Conservation (phyloP, 2,888 invertebrate species). For the Habrosyne pyritoides region DNA sequence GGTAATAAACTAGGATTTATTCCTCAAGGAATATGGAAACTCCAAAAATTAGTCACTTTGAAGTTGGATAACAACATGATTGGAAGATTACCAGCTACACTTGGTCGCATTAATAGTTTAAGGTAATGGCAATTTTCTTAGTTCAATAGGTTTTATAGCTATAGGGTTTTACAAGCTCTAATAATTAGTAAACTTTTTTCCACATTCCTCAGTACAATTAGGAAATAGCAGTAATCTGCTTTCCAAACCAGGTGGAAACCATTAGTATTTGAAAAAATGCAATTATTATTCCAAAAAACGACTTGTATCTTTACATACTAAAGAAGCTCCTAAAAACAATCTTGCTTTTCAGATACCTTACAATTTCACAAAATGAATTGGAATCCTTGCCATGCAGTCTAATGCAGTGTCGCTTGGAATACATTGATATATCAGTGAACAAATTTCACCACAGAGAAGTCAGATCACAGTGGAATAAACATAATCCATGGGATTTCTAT, state of each 20-base stretch:
- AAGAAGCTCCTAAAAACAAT: neutral
- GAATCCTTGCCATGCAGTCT: slow-evolving; percentile 84
- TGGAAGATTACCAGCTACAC: slow-evolving; percentile 83
- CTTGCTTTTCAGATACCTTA: slow-evolving; percentile 75
- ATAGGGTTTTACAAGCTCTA: too few species aligned
- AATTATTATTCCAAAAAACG: too few species aligned
- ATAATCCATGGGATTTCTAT: slow-evolving; percentile 58
- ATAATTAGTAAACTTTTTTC: too few species aligned
- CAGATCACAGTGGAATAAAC: slow-evolving; percentile 6
- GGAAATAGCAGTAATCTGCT: too few species aligned
- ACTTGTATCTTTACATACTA: slow-evolving; percentile 5
- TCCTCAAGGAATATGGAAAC: slow-evolving; percentile 86
- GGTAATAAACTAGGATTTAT: slow-evolving; percentile 82
- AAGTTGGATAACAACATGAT: slow-evolving; percentile 86
- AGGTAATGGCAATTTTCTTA: slow-evolving; percentile 58
- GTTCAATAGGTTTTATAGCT: too few species aligned
- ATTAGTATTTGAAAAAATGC: too few species aligned
- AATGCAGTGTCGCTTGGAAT: slow-evolving; percentile 76
- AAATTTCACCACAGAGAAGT: slow-evolving; percentile 59
- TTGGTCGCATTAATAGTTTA: slow-evolving; percentile 84
- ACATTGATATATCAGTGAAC: slow-evolving; percentile 84
- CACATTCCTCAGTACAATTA: too few species aligned
- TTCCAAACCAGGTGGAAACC: too few species aligned
- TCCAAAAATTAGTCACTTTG: slow-evolving; percentile 84
- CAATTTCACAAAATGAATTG: slow-evolving; percentile 82